These are phyloP conservation scores for Andricus grossulariae DNA, from an alignment of 1,140 invertebrate genomes.

Conservation along the genomic window DNA sequence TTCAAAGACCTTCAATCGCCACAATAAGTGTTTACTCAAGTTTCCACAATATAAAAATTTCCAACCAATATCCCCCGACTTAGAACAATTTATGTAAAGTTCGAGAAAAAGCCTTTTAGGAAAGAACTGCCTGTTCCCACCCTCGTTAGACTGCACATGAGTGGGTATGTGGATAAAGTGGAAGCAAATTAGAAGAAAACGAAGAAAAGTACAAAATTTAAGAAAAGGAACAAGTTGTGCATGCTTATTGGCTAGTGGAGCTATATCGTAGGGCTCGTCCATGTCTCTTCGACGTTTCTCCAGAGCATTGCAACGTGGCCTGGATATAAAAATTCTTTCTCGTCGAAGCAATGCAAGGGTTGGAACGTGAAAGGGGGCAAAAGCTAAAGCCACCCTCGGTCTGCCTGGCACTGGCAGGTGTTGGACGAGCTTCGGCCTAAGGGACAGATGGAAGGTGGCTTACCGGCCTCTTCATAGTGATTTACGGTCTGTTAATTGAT, in stretches of 20 bases:
- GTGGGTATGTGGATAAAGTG: background rate
- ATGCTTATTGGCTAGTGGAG: conserved; percentile 27
- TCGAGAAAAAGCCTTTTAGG: no score
- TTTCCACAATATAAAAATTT: no score
- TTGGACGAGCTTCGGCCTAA: conserved; percentile 33
- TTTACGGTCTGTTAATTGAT: conserved; percentile 72
- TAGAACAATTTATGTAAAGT: no score
- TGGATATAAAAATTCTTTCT: conserved; percentile 62
- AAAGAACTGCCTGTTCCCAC: no score
- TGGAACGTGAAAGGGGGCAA: conserved; percentile 36
- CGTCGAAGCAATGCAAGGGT: conserved; percentile 32
- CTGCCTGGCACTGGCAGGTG: conserved; percentile 41
- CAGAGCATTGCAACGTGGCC: conserved; percentile 59
- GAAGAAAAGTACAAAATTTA: conserved; percentile 8
- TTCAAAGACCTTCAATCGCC: no score
- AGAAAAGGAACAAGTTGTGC: conserved; percentile 26
- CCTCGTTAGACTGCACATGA: no score
- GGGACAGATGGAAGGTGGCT: conserved; percentile 51
- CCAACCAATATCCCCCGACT: no score
- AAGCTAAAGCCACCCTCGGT: conserved; percentile 33
- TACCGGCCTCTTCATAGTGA: conserved; percentile 53
- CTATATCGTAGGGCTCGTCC: conserved; percentile 38
- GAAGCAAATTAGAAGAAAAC: conserved; percentile 15
- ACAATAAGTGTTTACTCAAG: no score
- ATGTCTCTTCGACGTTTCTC: conserved; percentile 51